Base-by-base conservation (phyloP, 2,888 invertebrate species). In the Scaptomyza caliginosa region DNA sequence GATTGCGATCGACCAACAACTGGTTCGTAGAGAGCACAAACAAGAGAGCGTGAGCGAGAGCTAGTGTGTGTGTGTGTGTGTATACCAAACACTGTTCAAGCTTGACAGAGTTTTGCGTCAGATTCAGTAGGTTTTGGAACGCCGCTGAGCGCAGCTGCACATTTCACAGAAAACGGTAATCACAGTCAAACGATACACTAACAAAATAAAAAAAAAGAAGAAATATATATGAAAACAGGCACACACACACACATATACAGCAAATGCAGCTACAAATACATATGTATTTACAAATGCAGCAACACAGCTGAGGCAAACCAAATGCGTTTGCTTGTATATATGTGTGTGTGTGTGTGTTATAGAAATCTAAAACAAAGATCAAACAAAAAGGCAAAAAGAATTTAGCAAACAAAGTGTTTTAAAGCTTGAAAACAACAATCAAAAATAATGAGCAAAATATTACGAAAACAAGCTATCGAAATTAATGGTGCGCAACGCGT, bases 111-210 rank as follows among this genome's bases (percentile, higher is more conserved):
- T 24, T 40, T 64, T 50, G 51, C 49, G 42, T 56, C 48, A 51
- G 73, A 84, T 39, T 82, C 69, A 83, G 89, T 88, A 85, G 77
- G 86, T 84, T 86, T 89, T 88, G 72, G 84, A 88, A 86, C 88
- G 79, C 88, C 89, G 87, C 75, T 79, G 79, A 77, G 88, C 81
- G 85, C 88, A 88, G 89, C 84, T 77, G 87, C 77, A 77, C 55
- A 74, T 58, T 67, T 71, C 55, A 64, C 62, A 16, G 62, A 60
- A 51, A 70, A 73, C 73, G 80, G 80, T 80, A 84, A 73, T 64
- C 55, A 62, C 52, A 74, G 51, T 34, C 48, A 43, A 58, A 39
- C 40, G 38, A 11, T 48, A 10, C 17, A 43, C 39, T 36, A 36
- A 40, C 50, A 48, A 54, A 58, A n/a, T n/a, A n/a, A n/a, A n/a